A percentile compares a stretch with the other conserved stretches of the same genome.
These are phyloP conservation scores for Zoanthus sansibaricus DNA, from an alignment of 92 coral and sea anemone species.

Conservation along the genomic window DNA sequence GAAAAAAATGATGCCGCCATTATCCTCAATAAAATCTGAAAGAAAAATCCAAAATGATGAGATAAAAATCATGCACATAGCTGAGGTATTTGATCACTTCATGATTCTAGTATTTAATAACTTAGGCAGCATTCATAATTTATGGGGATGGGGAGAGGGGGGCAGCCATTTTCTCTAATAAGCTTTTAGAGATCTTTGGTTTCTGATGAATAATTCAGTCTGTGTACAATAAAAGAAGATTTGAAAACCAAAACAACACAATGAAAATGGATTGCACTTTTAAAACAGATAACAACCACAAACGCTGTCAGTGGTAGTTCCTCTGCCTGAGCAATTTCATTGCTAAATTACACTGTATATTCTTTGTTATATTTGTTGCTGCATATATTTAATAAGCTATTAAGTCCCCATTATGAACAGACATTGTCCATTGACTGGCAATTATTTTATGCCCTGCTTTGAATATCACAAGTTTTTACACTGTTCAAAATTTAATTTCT, in stretches of 20 bases:
- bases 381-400: background rate
- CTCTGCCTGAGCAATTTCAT: background rate
- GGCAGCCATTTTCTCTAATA: background rate
- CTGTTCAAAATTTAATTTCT: too few relatives aligned
- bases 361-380: background rate
- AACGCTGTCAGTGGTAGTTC: background rate
- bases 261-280: background rate
- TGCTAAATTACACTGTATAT: background rate
- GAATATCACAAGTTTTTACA: too few relatives aligned
- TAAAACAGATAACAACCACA: background rate
- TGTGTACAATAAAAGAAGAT: background rate
- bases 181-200: background rate
- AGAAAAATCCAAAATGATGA: conserved; percentile 33
- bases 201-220: background rate
- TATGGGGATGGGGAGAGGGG: background rate
- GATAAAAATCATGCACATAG: conserved; percentile 34
- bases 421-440: too few relatives aligned
- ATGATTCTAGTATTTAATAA: background rate
- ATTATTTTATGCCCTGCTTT: too few relatives aligned
- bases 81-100: conserved; percentile 18
- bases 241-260: background rate
- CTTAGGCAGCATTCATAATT: background rate
- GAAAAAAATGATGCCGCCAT: conserved; percentile 41
- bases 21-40: conserved; percentile 34
- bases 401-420: too few relatives aligned